These are phyloP conservation scores for Apomyelois bistriatella DNA, from an alignment of 2,888 invertebrate species.

Conservation along the genomic window DNA sequence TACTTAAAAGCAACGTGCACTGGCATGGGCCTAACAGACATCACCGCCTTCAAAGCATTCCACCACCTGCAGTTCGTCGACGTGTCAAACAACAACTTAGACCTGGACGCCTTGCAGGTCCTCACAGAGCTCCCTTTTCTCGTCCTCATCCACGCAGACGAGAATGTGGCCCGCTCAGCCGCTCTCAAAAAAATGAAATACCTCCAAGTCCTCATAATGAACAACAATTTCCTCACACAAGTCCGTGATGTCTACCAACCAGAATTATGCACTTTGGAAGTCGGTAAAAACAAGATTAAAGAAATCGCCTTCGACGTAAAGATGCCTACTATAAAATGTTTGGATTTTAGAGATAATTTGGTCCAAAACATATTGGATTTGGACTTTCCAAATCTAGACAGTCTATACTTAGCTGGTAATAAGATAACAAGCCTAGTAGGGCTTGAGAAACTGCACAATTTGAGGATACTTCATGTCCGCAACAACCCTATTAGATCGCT, in stretches of 20 bases:
- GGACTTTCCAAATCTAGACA: slow-evolving; percentile 80
- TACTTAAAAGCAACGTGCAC: slow-evolving; percentile 78
- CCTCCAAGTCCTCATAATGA: slow-evolving; percentile 81
- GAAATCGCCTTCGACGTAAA: slow-evolving; percentile 41
- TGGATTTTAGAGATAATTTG: slow-evolving; percentile 77
- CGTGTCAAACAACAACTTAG: slow-evolving; percentile 76
- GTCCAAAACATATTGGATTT: slow-evolving; percentile 63
- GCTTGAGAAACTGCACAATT: slow-evolving; percentile 77
- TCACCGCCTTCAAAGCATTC: slow-evolving; percentile 70
- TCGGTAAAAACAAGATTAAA: slow-evolving; percentile 69
- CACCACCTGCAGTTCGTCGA: slow-evolving; percentile 79
- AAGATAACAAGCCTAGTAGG: slow-evolving; percentile 82
- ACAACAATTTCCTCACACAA: slow-evolving; percentile 71
- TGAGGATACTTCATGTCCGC: slow-evolving; percentile 86
- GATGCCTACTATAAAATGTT: slow-evolving; percentile 65
- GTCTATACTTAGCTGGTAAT: slow-evolving; percentile 88
- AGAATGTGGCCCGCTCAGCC: slow-evolving; percentile 71
- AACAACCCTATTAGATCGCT: slow-evolving; percentile 81
- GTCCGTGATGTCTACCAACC: slow-evolving; percentile 77
- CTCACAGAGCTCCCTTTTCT: slow-evolving; percentile 75
- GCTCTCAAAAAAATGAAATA: slow-evolving; percentile 74
- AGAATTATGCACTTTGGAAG: slow-evolving; percentile 76
- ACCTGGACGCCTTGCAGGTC: slow-evolving; percentile 63
- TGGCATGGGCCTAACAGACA: slow-evolving; percentile 71
- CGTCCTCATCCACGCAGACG: slow-evolving; percentile 78